Evolutionary conservation across 2,113 vertebrate genomes (phyloP).

Genomic region (Axis porcinus): DNA sequence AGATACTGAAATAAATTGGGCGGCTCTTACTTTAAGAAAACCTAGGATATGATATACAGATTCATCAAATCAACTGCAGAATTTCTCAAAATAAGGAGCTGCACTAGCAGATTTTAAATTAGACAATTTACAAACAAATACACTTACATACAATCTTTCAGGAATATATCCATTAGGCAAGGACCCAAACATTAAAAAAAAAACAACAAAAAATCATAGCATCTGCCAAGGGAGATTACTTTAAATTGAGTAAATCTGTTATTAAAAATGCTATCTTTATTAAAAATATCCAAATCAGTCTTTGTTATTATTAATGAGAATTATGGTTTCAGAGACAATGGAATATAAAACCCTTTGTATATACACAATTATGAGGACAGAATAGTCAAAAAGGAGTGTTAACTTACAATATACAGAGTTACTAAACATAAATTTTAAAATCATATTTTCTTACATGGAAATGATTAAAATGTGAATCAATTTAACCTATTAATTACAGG

Average conservation of each 20-base stretch:
- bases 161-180: neutral
- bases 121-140: slow-evolving; percentile 34
- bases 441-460: neutral
- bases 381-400: neutral
- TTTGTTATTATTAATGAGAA: slow-evolving; percentile 41
- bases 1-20: neutral
- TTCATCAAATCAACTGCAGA: neutral
- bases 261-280: neutral
- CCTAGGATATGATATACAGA: neutral
- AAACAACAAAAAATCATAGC: neutral
- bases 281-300: neutral
- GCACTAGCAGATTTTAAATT: slow-evolving; percentile 22
- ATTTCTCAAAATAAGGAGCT: slow-evolving; percentile 40
- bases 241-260: slow-evolving; percentile 40
- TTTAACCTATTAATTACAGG: slow-evolving; percentile 6
- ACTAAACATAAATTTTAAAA: slow-evolving; percentile 30
- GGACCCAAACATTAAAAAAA: neutral
- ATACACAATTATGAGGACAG: neutral
- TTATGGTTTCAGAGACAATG: slow-evolving; percentile 10
- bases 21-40: slow-evolving; percentile 20
- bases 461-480: slow-evolving; percentile 6
- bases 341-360: neutral
- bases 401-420: neutral
- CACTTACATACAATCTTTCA: neutral
- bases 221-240: neutral